Base-by-base conservation (phyloP, 2,113 vertebrate species). In the Aspiorhynchus laticeps region DNA sequence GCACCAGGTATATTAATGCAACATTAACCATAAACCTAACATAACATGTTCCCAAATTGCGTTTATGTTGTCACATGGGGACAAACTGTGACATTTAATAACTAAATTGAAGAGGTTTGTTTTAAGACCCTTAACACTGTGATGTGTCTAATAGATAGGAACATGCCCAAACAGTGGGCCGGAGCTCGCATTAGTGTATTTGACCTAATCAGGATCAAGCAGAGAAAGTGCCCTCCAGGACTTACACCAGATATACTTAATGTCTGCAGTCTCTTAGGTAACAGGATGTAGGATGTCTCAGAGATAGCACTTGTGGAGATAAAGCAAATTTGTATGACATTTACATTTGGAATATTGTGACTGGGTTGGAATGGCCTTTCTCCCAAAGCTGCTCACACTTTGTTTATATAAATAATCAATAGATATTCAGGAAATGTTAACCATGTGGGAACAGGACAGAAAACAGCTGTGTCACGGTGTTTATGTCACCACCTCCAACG, bases 141-240 rank as follows among this genome's bases (percentile, higher is more conserved):
- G 41, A 67, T 31, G 48, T 73, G 43, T 85, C 53, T 77, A 21
- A 61, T 67, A 76, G 46, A 79, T 38, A 84, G 51, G 33, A 56
- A 21, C 36, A 46, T 19, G 53, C 59, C 61, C 71, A 73, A 84
- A 83, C 14, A 83, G 63, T 73, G 63, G 79, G 79, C 79, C 59
- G 14, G 59, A 81, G 38, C 79, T 61, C 21, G 80, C 21, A 78
- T 86, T 86, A 51, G 51, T 80, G 76, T 43, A 88, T 85, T 36
- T 75, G 67, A 88, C 73, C 31, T 83, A 73, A 82, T 82, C 78
- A 88, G 48, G 73, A 75, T 83, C 48, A 78, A 28, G n/a, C 51
- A 85, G 75, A 48, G 67, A 75, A 21, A 24, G 67, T 88, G 67
- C 38, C n/a, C 81, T 80, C 36, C 28, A 59, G 63, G 51, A 88